Conservation (phyloP, 1,140 invertebrate species). For the Mercenaria mercenaria region DNA sequence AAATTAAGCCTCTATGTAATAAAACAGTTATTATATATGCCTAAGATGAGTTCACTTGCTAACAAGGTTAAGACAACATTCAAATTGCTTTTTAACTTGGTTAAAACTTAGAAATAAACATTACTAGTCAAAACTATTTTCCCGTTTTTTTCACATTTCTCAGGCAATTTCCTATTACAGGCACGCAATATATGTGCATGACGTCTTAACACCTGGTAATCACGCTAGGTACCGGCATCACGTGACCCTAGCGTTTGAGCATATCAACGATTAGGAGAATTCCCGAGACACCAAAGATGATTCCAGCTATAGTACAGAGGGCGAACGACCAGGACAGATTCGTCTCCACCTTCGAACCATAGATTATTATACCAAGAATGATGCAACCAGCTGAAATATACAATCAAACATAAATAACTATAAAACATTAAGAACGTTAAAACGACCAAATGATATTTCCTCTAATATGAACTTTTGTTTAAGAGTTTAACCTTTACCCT, state of each 20-base stretch:
- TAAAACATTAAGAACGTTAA: no score
- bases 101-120: neutral
- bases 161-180: neutral
- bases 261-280: constrained; percentile 60
- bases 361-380: constrained; percentile 63
- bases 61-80: constrained; percentile 11
- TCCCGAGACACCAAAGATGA: constrained; percentile 59
- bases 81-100: neutral
- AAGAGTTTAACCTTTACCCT: no score
- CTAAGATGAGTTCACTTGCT: neutral
- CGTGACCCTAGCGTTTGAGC: constrained; percentile 52
- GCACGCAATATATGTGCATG: neutral
- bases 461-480: no score
- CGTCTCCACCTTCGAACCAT: constrained; percentile 33
- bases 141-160: neutral
- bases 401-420: no score
- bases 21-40: neutral
- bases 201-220: neutral
- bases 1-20: constrained; percentile 1
- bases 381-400: constrained; percentile 63
- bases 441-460: no score
- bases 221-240: neutral
- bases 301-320: constrained; percentile 56
- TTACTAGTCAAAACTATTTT: neutral
- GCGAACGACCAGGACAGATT: constrained; percentile 64